Evolutionary conservation across 2,888 invertebrate genomes (phyloP).

Genomic region (Napeogenes sylphis): DNA sequence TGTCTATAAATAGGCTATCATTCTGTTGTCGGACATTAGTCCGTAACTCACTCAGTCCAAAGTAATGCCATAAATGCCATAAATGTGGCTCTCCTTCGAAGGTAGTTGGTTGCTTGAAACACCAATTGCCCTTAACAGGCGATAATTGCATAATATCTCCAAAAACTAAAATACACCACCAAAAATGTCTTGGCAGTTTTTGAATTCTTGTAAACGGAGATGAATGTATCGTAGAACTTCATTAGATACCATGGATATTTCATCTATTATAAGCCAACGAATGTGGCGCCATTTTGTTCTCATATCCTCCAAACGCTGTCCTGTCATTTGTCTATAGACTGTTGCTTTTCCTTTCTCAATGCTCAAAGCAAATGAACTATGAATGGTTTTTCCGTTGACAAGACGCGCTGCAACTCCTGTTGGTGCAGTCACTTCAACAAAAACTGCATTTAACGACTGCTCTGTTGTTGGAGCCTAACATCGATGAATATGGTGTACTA

Average conservation of each 20-base stretch:
- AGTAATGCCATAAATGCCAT: neutral
- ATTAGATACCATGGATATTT: constrained; percentile 40
- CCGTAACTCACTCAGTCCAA: too few species aligned
- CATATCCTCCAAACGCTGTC: constrained; percentile 36
- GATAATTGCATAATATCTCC: constrained; percentile 18
- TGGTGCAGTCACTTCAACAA: constrained; percentile 32
- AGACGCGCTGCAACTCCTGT: constrained; percentile 42
- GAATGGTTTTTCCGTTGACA: constrained; percentile 22
- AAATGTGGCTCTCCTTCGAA: neutral
- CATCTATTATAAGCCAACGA: constrained; percentile 37
- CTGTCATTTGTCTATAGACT: constrained; percentile 31
- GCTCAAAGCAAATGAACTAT: too few species aligned
- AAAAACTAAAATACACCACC: constrained; percentile 29
- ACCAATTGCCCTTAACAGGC: constrained; percentile 25
- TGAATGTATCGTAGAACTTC: constrained; percentile 32
- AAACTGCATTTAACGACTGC: too few species aligned
- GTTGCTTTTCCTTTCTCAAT: constrained; percentile 33
- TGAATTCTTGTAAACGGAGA: constrained; percentile 28
- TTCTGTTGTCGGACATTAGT: too few species aligned
- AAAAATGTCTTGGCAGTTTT: constrained; percentile 24
- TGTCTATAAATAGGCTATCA: too few species aligned
- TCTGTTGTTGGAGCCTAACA: constrained; percentile 20
- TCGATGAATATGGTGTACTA: constrained; percentile 31
- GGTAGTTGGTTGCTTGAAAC: constrained; percentile 29
- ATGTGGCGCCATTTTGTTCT: constrained; percentile 32